These are phyloP conservation scores for Romanomermis culicivorax DNA, from an alignment of 2,888 invertebrate species.

Conservation along the genomic window DNA sequence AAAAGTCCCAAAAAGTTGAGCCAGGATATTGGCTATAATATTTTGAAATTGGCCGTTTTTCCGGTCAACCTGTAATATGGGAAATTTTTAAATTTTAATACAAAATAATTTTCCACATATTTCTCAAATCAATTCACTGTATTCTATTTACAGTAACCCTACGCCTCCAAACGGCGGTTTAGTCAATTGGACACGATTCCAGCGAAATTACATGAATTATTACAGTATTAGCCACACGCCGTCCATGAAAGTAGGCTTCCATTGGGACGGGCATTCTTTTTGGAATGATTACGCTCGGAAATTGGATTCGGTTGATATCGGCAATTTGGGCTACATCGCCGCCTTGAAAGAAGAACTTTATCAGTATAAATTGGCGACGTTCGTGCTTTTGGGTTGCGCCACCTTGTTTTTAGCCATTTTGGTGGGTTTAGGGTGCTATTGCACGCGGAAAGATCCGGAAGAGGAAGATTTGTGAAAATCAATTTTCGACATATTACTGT, in stretches of 20 bases:
- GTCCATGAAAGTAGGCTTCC: slow-evolving; percentile 20
- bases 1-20: too few relatives aligned
- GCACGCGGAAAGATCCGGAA: slow-evolving; percentile 26
- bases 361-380: slow-evolving; percentile 28
- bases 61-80: too few relatives aligned
- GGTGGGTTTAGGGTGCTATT: slow-evolving; percentile 28
- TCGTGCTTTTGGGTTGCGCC: slow-evolving; percentile 26
- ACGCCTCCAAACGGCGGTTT: slow-evolving; percentile 23
- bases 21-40: too few relatives aligned
- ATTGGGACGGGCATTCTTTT: slow-evolving; percentile 27
- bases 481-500: too few relatives aligned
- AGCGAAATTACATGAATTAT: slow-evolving; percentile 20
- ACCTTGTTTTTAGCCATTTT: slow-evolving; percentile 29
- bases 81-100: too few relatives aligned
- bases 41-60: too few relatives aligned
- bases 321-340: slow-evolving; percentile 15
- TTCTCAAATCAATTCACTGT: too few relatives aligned
- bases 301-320: slow-evolving; percentile 26
- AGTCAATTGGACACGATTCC: slow-evolving; percentile 23
- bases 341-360: slow-evolving; percentile 15
- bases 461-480: slow-evolving; percentile 20
- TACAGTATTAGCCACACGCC: slow-evolving; percentile 26
- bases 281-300: slow-evolving; percentile 27
- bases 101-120: too few relatives aligned
- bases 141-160: slow-evolving; percentile 24